phyloP scores from a whole-genome alignment of 2,797 vertebrate genomes.

The Pseudotriccus pelzelni region DNA sequence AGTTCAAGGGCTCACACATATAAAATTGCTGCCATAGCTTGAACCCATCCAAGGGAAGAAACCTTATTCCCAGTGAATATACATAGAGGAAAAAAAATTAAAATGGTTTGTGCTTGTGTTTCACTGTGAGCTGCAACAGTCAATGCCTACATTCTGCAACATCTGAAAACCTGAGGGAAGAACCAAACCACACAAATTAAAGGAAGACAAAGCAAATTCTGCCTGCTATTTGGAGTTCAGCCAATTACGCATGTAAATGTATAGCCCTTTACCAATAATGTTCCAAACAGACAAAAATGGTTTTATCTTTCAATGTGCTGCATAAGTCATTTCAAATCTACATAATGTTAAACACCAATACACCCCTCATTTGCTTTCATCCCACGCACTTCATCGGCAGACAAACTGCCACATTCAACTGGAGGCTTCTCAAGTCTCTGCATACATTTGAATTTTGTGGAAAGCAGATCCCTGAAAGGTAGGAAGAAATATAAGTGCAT shows the following conservation, averaged over 20 bases:
- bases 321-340: neutral
- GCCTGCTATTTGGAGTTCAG: constrained; percentile 9
- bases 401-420: neutral
- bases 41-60: neutral
- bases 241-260: neutral
- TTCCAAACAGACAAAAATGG: constrained; percentile 54
- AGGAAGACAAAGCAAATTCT: constrained; percentile 15
- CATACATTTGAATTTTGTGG: neutral
- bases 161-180: neutral
- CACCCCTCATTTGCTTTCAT: neutral
- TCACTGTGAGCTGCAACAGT: neutral
- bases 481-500: neutral
- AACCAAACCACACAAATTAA: constrained; percentile 1
- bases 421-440: neutral
- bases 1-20: neutral
- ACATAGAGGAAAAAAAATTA: neutral
- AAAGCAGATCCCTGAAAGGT: neutral
- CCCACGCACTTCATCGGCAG: neutral
- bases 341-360: neutral
- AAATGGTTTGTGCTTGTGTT: neutral
- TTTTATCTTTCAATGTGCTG: neutral
- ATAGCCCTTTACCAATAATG: constrained; percentile 47
- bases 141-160: neutral
- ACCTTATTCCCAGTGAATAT: neutral
- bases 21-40: neutral